Conservation (phyloP, 2,888 invertebrate species). For the Lycocerus yunnanus region DNA sequence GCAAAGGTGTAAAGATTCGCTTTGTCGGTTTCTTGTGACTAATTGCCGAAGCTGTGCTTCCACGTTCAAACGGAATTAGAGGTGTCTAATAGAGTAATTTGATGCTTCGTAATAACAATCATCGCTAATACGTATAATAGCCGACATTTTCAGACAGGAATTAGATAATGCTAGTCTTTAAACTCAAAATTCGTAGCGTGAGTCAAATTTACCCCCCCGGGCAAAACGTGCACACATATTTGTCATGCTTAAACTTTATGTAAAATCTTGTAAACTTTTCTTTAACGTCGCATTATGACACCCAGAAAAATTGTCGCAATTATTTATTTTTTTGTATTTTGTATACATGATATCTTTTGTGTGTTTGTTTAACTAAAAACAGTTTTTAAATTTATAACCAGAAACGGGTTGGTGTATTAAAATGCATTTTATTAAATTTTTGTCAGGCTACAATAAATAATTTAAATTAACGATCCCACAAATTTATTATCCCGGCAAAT, state of each 20-base stretch:
- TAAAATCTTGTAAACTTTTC: constrained; percentile 25
- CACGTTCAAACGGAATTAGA: constrained; percentile 18
- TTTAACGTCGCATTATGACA: constrained; percentile 22
- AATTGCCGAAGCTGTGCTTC: constrained; percentile 27
- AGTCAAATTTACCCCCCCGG: constrained; percentile 13
- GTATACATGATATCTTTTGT: background rate
- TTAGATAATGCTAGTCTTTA: constrained; percentile 30
- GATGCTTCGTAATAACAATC: constrained; percentile 37
- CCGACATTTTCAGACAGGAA: constrained; percentile 28
- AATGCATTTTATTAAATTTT: background rate
- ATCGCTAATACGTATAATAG: constrained; percentile 26
- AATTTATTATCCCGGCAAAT: background rate
- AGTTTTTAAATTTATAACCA: background rate
- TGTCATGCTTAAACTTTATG: constrained; percentile 27
- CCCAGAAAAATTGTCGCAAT: background rate
- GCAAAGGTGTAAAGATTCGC: constrained; percentile 23
- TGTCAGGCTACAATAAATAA: background rate
- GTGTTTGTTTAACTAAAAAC: background rate
- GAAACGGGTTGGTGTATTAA: background rate
- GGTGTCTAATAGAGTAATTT: constrained; percentile 38
- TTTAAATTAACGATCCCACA: background rate
- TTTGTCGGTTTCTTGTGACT: constrained; percentile 28
- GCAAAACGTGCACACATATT: constrained; percentile 25
- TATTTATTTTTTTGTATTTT: background rate
- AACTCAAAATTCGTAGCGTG: constrained; percentile 21